These are phyloP conservation scores for Cyprinodon diabolis DNA, from an alignment of 2,797 vertebrate genomes.

Conservation along the genomic window DNA sequence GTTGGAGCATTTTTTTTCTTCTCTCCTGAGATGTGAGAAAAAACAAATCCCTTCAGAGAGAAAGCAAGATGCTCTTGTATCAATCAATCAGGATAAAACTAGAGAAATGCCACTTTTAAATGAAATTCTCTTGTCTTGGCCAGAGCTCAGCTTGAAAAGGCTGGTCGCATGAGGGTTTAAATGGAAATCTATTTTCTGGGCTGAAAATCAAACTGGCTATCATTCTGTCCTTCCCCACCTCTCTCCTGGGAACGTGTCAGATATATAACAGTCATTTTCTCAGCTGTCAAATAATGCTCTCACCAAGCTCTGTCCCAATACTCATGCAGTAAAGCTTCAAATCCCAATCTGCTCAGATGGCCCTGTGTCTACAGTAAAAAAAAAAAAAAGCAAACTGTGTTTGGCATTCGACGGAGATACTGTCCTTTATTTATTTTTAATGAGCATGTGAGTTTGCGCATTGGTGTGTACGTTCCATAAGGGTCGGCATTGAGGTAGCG, in stretches of 20 bases:
- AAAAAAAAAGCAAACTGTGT: constrained; percentile 5
- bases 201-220: constrained; percentile 76
- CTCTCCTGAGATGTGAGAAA: constrained; percentile 29
- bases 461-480: constrained; percentile 36
- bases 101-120: constrained; percentile 58
- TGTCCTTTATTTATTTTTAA: constrained; percentile 39
- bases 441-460: constrained; percentile 27
- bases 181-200: constrained; percentile 75
- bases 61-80: constrained; percentile 40
- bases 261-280: constrained; percentile 82
- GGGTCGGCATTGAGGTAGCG: constrained; percentile 58
- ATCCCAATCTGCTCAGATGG: constrained; percentile 57
- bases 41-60: constrained; percentile 34
- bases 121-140: constrained; percentile 59
- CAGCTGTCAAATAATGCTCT: constrained; percentile 76
- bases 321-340: constrained; percentile 55
- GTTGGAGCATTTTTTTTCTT: constrained; percentile 40
- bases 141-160: constrained; percentile 65
- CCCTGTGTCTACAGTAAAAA: constrained; percentile 7
- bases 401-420: constrained; percentile 32
- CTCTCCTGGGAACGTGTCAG: constrained; percentile 75
- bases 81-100: constrained; percentile 63
- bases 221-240: constrained; percentile 65
- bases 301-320: constrained; percentile 47
- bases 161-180: constrained; percentile 72